Base-by-base conservation (phyloP, 2,888 invertebrate species). In the Nymphalis polychloros region DNA sequence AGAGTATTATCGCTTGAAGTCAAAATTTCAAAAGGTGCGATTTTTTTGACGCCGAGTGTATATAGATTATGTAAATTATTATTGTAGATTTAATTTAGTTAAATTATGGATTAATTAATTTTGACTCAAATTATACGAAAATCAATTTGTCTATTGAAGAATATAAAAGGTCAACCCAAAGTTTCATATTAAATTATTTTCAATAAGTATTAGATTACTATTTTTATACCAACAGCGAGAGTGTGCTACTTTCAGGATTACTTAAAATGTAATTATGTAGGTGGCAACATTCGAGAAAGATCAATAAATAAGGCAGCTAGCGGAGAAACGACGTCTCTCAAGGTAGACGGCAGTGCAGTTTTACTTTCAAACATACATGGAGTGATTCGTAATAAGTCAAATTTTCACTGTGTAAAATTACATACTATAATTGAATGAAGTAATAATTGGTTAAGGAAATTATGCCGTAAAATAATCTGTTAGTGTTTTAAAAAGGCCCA, bases 391-490 rank as follows among this genome's bases (percentile, higher is more conserved):
- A 27, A 31, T 55, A 17, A 27, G 27, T n/a, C 13, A 2, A n/a
- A 17, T 31, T 52, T 27, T n/a, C 53, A 23, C 17, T 17, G 53
- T 55, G 8, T 13, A n/a, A n/a, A 17, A 31, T 31, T 31, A 55
- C 10, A 20, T 8, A n/a, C 17, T 31, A 23, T 16, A 17, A 55
- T 31, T 55, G 23, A 55, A 55, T 55, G 5, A 55, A 17, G 5
- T 17, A 13, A 10, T 41, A 41, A 41, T 41, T 4, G 13, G 27
- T 23, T 53, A 10, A 53, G 27, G 17, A 23, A 55, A 27, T 55
- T 31, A 55, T 55, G 53, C n/a, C 31, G 53, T 55, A 8, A 55
- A 52, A 55, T 31, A 52, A 52, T 52, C 13, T 23, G 27, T 55
- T 52, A 3, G 17, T 17, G 16, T 31, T 31, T 55, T n/a, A 2